phyloP scores from a whole-genome alignment of 2,113 vertebrate genomes.

The Leucopsar rothschildi region DNA sequence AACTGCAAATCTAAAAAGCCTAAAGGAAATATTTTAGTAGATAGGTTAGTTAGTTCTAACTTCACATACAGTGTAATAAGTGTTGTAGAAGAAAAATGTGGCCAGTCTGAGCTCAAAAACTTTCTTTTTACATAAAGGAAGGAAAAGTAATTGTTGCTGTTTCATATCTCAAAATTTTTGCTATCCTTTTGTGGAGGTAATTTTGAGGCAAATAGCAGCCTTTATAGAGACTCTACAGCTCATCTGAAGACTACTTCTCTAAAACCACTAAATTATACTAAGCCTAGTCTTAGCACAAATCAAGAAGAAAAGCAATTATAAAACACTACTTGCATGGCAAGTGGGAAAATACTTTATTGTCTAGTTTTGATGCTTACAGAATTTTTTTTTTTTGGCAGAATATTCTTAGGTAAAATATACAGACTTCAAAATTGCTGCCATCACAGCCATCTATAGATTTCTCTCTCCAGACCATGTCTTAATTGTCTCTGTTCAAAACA shows the following conservation, averaged over 20 bases:
- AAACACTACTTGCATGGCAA: neutral
- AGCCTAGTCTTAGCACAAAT: neutral
- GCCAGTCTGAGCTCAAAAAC: neutral
- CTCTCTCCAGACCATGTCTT: neutral
- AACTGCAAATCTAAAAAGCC: neutral
- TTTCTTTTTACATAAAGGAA: neutral
- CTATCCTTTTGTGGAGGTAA: neutral
- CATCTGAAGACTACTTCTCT: neutral
- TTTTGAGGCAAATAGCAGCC: neutral
- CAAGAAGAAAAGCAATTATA: neutral
- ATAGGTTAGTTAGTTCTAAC: neutral
- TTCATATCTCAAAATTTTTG: neutral
- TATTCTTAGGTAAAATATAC: neutral
- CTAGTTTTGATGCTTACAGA: neutral
- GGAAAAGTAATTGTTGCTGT: neutral
- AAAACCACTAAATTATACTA: neutral
- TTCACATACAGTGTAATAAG: neutral
- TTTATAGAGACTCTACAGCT: neutral
- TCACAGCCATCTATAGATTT: neutral
- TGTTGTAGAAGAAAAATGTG: neutral
- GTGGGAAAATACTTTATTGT: neutral
- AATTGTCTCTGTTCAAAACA: neutral
- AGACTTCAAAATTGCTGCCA: neutral
- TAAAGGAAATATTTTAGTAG: neutral
- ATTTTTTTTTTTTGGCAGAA: neutral